These are phyloP conservation scores for Cataglyphis albicans DNA, from an alignment of 2,888 invertebrate species.

Conservation along the genomic window DNA sequence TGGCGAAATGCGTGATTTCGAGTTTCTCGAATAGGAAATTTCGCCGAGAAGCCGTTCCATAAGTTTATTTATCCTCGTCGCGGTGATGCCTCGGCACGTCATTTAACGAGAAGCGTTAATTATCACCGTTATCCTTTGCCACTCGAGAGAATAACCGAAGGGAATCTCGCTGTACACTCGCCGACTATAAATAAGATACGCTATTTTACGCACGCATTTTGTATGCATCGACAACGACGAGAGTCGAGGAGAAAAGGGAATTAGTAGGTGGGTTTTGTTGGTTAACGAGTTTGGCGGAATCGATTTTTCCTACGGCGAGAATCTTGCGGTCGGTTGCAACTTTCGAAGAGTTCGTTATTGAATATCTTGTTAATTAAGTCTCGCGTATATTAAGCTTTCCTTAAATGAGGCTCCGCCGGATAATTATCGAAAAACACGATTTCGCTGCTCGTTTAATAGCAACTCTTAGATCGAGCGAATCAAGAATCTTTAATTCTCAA, in stretches of 20 bases:
- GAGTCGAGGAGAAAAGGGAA: not conserved
- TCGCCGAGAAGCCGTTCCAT: not conserved
- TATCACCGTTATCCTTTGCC: conserved; percentile 31
- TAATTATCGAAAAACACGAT: conserved; percentile 34
- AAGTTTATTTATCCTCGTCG: conserved; percentile 39
- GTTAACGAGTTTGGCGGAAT: conserved; percentile 47
- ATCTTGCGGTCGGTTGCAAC: conserved; percentile 35
- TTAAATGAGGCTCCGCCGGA: not conserved
- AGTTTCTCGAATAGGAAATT: not conserved
- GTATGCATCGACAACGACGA: not conserved
- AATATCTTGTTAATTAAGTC: conserved; percentile 51
- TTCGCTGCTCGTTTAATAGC: not conserved
- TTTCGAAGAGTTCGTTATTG: conserved; percentile 44
- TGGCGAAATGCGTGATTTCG: conserved; percentile 2
- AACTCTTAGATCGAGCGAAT: not conserved
- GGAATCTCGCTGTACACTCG: conserved; percentile 14
- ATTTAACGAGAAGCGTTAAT: conserved; percentile 39
- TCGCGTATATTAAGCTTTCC: conserved; percentile 19
- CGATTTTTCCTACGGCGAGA: conserved; percentile 41
- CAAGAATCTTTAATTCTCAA: not conserved
- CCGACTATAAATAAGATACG: conserved; percentile 30
- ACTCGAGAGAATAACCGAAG: conserved; percentile 2
- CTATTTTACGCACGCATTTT: conserved; percentile 29
- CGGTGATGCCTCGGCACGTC: not conserved
- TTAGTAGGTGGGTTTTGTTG: conserved; percentile 37